A percentile compares a stretch with the other conserved stretches of the same genome.
These are phyloP conservation scores for Lonchura striata DNA, from an alignment of 2,113 vertebrate species.

Conservation along the genomic window DNA sequence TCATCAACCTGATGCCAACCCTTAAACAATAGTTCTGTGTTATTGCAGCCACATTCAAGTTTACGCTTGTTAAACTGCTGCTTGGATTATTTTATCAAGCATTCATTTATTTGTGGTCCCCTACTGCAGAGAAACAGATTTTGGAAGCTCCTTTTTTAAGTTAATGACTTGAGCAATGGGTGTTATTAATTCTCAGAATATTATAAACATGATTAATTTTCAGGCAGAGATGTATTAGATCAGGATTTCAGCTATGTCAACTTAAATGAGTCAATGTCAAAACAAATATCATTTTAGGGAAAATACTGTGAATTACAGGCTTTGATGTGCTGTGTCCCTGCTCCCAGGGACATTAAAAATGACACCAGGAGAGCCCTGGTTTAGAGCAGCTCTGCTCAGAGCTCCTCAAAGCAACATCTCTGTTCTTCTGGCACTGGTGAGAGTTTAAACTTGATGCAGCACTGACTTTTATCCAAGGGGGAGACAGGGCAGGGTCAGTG, in stretches of 20 bases:
- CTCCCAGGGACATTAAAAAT: not conserved
- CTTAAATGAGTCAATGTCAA: slow-evolving; percentile 82
- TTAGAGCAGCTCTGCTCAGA: not conserved
- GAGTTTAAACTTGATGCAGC: not conserved
- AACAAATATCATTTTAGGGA: slow-evolving; percentile 68
- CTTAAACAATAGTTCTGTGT: slow-evolving; percentile 97
- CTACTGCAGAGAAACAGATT: slow-evolving; percentile 80
- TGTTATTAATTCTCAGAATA: slow-evolving; percentile 91
- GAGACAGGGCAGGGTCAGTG: not conserved
- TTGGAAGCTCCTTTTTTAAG: slow-evolving; percentile 83
- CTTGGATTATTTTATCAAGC: slow-evolving; percentile 99
- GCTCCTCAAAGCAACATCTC: not conserved
- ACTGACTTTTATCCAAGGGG: not conserved
- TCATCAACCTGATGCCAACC: slow-evolving; percentile 96
- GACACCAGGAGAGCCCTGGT: not conserved
- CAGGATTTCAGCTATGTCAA: slow-evolving; percentile 84
- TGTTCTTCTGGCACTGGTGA: fast-evolving
- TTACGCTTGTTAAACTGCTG: slow-evolving; percentile 99
- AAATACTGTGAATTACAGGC: slow-evolving; percentile 30
- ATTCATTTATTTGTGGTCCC: slow-evolving; percentile 89
- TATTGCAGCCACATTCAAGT: slow-evolving; percentile 88
- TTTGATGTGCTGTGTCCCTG: not conserved
- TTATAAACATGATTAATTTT: slow-evolving; percentile 98
- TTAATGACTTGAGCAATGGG: slow-evolving; percentile 91
- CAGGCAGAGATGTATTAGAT: slow-evolving; percentile 88